Percentiles rank a stretch among this genome's conserved stretches.
Conservation (phyloP, 2,888 invertebrate species). For the Galerucella pusilla region DNA sequence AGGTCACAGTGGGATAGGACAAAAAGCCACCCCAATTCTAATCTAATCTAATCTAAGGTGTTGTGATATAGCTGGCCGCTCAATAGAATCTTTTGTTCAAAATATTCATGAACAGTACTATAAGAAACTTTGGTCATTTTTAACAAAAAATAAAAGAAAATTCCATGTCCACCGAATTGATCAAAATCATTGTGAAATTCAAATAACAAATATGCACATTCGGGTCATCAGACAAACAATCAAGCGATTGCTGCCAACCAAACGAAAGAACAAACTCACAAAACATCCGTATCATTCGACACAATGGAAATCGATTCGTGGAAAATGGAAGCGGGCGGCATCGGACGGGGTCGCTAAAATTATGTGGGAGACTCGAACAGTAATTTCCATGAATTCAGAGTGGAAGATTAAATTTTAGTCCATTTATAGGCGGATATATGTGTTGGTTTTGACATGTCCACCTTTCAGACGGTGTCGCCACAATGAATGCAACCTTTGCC, state of each 20-base stretch:
- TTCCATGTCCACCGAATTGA: neutral
- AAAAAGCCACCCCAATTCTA: too few species aligned
- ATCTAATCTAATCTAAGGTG: too few species aligned
- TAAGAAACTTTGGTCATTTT: too few species aligned
- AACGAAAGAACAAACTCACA: neutral
- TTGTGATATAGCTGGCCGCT: too few species aligned
- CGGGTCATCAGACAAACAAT: neutral
- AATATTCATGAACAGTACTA: too few species aligned
- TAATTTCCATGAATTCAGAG: conserved; percentile 42
- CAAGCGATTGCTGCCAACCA: neutral
- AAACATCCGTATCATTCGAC: conserved; percentile 8
- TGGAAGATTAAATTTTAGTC: conserved; percentile 50
- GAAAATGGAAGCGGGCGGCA: neutral
- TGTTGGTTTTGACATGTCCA: conserved; percentile 53
- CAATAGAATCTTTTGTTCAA: too few species aligned
- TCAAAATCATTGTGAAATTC: neutral
- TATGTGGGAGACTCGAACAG: conserved; percentile 33
- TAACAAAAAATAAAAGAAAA: neutral
- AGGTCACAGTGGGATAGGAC: too few species aligned
- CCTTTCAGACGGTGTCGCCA: conserved; percentile 45
- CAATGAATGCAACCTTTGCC: conserved; percentile 50
- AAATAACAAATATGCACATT: neutral
- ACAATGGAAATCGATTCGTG: conserved; percentile 8
- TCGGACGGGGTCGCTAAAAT: conserved; percentile 18
- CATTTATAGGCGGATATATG: conserved; percentile 48